These are phyloP conservation scores for Mongoloraphidia duomilia DNA, from an alignment of 2,888 invertebrate species.

Conservation along the genomic window DNA sequence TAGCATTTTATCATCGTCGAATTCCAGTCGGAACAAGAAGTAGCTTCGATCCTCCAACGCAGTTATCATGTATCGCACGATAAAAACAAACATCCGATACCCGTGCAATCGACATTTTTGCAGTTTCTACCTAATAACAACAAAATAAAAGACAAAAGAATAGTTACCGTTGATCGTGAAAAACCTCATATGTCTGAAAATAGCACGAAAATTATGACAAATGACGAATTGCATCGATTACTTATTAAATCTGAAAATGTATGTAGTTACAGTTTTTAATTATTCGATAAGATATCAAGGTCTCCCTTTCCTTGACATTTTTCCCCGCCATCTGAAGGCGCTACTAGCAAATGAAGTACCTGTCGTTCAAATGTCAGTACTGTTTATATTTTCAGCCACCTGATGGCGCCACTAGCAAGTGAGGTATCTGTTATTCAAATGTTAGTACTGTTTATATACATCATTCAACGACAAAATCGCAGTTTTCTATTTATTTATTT, in stretches of 20 bases:
- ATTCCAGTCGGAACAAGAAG: constrained; percentile 39
- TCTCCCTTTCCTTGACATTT: too few species aligned
- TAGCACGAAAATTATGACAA: constrained; percentile 31
- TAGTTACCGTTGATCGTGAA: constrained; percentile 1
- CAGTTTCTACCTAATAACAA: constrained; percentile 41
- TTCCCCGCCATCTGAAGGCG: too few species aligned
- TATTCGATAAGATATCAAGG: too few species aligned
- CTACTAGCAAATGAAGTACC: too few species aligned
- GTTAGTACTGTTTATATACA: too few species aligned
- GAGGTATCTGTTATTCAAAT: too few species aligned
- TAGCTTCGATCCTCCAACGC: constrained; percentile 37
- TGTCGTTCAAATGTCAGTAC: too few species aligned
- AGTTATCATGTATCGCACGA: constrained; percentile 35
- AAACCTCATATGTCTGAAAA: constrained; percentile 23
- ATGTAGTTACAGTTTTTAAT: constrained; percentile 6
- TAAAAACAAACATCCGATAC: constrained; percentile 41
- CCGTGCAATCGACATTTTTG: constrained; percentile 52
- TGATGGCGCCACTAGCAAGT: too few species aligned
- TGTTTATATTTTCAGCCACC: too few species aligned
- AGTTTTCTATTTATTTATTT: too few species aligned
- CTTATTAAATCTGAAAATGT: constrained; percentile 36
- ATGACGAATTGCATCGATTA: constrained; percentile 31
- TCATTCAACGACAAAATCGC: too few species aligned
- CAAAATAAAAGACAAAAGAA: background rate
- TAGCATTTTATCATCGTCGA: constrained; percentile 67